Percentiles rank a stretch among this genome's conserved stretches.
Conservation (phyloP, 2,888 invertebrate species). For the Dysmachus trigonus region DNA sequence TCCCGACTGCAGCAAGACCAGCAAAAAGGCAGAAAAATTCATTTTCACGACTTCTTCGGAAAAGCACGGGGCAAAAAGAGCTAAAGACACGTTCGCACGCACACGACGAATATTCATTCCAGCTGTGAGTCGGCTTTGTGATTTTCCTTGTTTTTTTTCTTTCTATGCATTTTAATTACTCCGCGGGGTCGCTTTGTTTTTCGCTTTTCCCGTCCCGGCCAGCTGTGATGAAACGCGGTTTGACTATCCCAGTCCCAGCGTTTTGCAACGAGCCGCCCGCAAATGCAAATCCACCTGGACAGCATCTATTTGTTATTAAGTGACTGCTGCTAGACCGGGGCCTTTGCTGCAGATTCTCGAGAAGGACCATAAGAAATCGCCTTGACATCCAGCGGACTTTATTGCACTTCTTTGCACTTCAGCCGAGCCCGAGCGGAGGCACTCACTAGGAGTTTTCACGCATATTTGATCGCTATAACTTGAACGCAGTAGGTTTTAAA, state of each 20-base stretch:
- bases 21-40: background rate
- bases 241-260: background rate
- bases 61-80: background rate
- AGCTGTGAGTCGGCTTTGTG: background rate
- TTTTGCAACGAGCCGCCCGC: background rate
- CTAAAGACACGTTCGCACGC: conserved; percentile 22
- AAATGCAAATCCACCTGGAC: conserved; percentile 15
- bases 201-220: background rate
- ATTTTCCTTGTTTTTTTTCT: background rate
- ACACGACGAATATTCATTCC: conserved; percentile 9
- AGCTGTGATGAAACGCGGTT: background rate
- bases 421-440: background rate
- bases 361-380: background rate
- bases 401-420: background rate
- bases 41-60: conserved; percentile 28
- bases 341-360: background rate
- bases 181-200: background rate
- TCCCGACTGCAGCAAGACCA: background rate
- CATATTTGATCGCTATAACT: background rate
- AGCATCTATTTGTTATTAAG: background rate
- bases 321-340: background rate
- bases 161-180: conserved; percentile 16
- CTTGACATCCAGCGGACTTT: background rate
- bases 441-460: background rate
- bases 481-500: background rate